Conservation (phyloP, 2,888 invertebrate species). For the Dynastes grantii region DNA sequence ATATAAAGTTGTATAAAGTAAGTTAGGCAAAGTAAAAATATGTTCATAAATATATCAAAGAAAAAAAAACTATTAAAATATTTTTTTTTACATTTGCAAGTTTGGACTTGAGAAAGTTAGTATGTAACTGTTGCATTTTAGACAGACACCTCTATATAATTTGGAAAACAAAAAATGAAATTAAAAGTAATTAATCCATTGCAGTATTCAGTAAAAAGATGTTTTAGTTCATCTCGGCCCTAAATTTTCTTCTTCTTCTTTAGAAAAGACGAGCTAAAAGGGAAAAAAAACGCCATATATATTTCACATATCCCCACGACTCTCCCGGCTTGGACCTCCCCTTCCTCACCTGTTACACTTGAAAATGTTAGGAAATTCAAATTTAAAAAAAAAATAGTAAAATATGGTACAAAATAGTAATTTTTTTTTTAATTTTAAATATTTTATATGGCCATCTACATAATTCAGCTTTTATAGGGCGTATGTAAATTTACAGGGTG, state of each 20-base stretch:
- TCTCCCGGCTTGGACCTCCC: no score
- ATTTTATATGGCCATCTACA: not conserved
- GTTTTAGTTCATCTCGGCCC: conserved; percentile 54
- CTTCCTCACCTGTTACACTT: no score
- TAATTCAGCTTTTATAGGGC: conserved; percentile 18
- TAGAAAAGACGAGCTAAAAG: no score
- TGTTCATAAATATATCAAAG: not conserved
- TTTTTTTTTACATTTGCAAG: conserved; percentile 18
- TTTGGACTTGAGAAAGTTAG: not conserved
- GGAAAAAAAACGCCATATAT: no score
- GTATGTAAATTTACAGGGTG: conserved; percentile 25
- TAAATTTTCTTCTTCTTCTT: conserved; percentile 12
- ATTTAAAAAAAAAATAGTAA: no score
- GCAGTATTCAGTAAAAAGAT: conserved; percentile 58
- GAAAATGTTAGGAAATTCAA: no score
- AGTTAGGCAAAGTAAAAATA: conserved; percentile 14
- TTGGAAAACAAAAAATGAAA: not conserved
- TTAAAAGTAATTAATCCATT: conserved; percentile 53
- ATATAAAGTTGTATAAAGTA: conserved; percentile 8
- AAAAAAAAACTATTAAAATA: not conserved
- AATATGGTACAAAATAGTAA: no score
- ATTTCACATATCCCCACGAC: no score
- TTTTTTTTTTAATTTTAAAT: no score
- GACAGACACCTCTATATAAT: not conserved
- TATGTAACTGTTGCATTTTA: not conserved